A percentile compares a stretch with the other conserved stretches of the same genome.
phyloP scores from a whole-genome alignment of 2,113 vertebrate species.

The Chroicocephalus ridibundus region DNA sequence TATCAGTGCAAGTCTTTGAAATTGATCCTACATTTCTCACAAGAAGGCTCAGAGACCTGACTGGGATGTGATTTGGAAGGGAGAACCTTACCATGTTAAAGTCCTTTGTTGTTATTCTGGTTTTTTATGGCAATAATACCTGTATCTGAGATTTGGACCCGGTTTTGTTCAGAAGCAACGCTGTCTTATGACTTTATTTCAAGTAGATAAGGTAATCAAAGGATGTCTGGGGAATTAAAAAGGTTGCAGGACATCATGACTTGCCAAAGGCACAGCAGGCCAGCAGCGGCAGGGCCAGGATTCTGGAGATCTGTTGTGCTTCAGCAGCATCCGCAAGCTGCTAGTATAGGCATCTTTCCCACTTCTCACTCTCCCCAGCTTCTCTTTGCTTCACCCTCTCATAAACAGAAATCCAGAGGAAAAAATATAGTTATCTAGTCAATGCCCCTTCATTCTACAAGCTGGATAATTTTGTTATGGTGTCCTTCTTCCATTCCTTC shows the following conservation, averaged over 20 bases:
- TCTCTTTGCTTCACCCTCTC: not conserved
- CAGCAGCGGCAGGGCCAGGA: not conserved
- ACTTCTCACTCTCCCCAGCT: not conserved
- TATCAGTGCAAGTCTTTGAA: not conserved
- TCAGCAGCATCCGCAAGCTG: not conserved
- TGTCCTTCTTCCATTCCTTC: not conserved
- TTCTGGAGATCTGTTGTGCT: not conserved
- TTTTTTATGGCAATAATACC: not conserved
- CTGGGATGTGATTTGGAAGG: not conserved
- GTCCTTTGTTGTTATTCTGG: not conserved
- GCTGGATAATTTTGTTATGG: not conserved
- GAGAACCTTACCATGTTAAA: not conserved
- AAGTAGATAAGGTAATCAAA: slow-evolving; percentile 32
- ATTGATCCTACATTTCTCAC: not conserved
- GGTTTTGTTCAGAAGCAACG: not conserved
- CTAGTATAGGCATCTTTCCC: not conserved
- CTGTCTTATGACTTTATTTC: not conserved
- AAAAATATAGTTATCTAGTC: not conserved
- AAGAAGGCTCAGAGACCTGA: not conserved
- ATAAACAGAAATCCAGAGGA: not conserved
- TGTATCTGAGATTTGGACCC: not conserved
- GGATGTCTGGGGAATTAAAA: not conserved
- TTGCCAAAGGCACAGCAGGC: slow-evolving; percentile 43
- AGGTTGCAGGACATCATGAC: not conserved
- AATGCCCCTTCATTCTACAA: not conserved